phyloP scores from a whole-genome alignment of 2,113 vertebrate genomes.

The Myrmecophaga tridactyla region DNA sequence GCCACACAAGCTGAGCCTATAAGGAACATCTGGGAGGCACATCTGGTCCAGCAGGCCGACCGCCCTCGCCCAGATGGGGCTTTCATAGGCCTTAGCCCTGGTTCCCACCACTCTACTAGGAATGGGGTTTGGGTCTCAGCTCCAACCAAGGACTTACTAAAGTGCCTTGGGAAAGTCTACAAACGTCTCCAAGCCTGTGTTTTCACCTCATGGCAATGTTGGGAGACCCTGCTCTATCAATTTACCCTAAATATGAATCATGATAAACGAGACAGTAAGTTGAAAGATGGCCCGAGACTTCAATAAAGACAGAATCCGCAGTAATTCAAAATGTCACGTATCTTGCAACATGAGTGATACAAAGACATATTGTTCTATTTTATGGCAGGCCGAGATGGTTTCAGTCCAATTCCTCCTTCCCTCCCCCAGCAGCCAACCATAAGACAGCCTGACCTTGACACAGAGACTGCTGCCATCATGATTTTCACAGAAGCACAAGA shows the following conservation, averaged over 20 bases:
- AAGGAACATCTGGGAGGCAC: constrained; percentile 33
- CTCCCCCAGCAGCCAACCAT: not conserved
- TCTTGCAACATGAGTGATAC: not conserved
- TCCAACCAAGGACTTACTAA: not conserved
- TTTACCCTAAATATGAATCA: not conserved
- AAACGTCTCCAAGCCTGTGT: not conserved
- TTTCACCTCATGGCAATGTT: not conserved
- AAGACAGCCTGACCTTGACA: constrained; percentile 42
- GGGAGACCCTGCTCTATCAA: not conserved
- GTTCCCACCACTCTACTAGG: not conserved
- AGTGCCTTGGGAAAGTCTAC: not conserved
- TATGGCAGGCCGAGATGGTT: not conserved
- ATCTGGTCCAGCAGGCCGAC: not conserved
- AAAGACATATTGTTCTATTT: constrained; percentile 27
- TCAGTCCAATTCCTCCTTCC: not conserved
- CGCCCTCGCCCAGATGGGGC: not conserved
- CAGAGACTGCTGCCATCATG: not conserved
- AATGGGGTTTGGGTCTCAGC: not conserved
- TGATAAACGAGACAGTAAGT: not conserved
- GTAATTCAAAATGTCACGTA: not conserved
- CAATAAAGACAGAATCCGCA: not conserved
- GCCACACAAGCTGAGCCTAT: constrained; percentile 44
- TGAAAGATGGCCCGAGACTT: not conserved
- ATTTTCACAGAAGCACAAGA: constrained; percentile 39
- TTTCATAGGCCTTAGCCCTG: not conserved